phyloP scores from a whole-genome alignment of 2,888 invertebrate genomes.

The Stenoptilia bipunctidactyla region DNA sequence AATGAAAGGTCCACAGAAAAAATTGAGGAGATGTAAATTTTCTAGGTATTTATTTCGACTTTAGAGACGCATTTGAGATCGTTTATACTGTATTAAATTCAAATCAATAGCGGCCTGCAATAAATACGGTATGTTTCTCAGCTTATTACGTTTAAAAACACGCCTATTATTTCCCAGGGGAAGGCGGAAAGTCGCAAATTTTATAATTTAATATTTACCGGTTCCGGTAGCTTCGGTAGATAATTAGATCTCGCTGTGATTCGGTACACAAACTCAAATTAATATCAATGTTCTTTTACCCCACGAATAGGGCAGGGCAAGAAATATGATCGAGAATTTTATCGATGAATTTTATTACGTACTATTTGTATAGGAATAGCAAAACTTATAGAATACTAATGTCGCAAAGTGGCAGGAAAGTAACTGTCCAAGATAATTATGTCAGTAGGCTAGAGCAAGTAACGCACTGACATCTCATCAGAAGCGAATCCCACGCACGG shows the following conservation, averaged over 20 bases:
- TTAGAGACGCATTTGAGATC: too few relatives aligned
- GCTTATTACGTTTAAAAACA: slow-evolving; percentile 58
- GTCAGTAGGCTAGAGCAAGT: too few relatives aligned
- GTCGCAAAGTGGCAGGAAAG: too few relatives aligned
- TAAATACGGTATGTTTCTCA: background rate
- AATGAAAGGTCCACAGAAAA: too few relatives aligned
- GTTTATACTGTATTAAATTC: background rate
- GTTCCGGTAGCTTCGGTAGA: slow-evolving; percentile 43
- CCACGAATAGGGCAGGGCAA: slow-evolving; percentile 28
- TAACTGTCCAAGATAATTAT: too few relatives aligned
- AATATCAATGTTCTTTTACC: slow-evolving; percentile 68
- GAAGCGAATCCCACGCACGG: too few relatives aligned
- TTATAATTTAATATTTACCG: slow-evolving; percentile 64
- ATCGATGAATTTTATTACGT: slow-evolving; percentile 16
- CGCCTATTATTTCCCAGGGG: slow-evolving; percentile 58
- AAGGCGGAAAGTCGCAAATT: slow-evolving; percentile 47
- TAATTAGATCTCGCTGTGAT: slow-evolving; percentile 66
- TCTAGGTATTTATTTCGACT: background rate
- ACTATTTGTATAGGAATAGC: too few relatives aligned
- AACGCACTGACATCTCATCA: too few relatives aligned
- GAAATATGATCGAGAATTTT: slow-evolving; percentile 12
- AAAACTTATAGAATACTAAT: too few relatives aligned
- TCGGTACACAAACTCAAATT: slow-evolving; percentile 60
- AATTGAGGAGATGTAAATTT: too few relatives aligned
- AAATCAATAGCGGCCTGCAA: too few relatives aligned